Evolutionary conservation across 2,113 vertebrate genomes (phyloP), one percentile per base, ranked within the genome.

Genomic region (Atrichornis clamosus): DNA sequence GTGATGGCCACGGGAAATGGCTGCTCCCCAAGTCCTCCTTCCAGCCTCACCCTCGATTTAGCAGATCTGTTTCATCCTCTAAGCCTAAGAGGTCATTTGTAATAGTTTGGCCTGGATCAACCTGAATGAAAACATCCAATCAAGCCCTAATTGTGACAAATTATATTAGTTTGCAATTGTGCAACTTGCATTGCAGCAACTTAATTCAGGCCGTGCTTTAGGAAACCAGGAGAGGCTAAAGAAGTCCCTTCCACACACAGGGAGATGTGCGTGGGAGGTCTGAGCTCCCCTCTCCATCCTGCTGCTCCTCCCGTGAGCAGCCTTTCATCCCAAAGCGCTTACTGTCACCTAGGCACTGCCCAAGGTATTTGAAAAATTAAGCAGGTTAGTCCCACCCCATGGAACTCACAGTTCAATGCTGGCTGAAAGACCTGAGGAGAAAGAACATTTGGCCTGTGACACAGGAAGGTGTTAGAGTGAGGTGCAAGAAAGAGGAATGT

Each of bases 141-240:
- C 95, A 96, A 95, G 42, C 69, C 80, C 64, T 96, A 96, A 96
- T 95, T 94, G 90, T 73, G 84, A 96, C 96, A 96, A 95, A 96
- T 97, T 87, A 82, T 79, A 95, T 96, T 94, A 96, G 93, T 35
- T 76, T 72, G 65, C 26, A 63, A 75, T 93, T 87, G 80, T 84
- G 86, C 74, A 79, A 82, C 88, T 93, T 64, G 62, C 41, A 5
- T 58, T 20, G 62, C 80, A 73, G 86, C 68, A 82, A 78, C 92
- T 92, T 62, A 24, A 93, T 91, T 62, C 83, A 9, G 75, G 79
- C 63, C 56, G 39, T 37, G 60, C 50, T 74, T 27, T 27, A 52
- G 73, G 86, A 47, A 62, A 53, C 0, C 32, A 3, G 42, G 88
- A 3, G 13, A 56, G 55, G 56, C 27, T 74, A 7, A 12, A 28